A percentile compares a stretch with the other conserved stretches of the same genome.
Evolutionary conservation across 1,140 invertebrate species (phyloP).

Genomic region (Macrocentrus cingulum): DNA sequence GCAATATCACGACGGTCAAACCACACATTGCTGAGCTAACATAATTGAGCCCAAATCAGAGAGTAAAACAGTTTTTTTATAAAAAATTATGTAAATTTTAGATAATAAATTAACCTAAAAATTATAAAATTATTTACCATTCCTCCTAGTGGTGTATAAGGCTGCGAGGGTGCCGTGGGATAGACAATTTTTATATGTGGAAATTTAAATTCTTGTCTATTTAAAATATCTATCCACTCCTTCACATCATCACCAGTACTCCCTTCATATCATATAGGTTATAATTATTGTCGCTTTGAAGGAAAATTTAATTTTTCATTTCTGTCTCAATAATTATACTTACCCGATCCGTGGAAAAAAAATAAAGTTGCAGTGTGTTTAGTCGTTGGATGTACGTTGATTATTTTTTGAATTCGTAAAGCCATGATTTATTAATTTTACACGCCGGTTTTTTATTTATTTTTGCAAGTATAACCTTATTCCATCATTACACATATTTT

Average conservation of each 20-base stretch:
- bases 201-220: constrained; percentile 64
- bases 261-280: too few relatives aligned
- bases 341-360: constrained; percentile 68
- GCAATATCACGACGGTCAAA: constrained; percentile 67
- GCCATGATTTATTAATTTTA: not conserved
- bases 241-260: constrained; percentile 64
- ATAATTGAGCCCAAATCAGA: too few relatives aligned
- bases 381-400: constrained; percentile 43
- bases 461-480: not conserved
- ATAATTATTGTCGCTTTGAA: constrained; percentile 51
- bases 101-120: not conserved
- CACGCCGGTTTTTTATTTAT: not conserved
- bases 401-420: constrained; percentile 27
- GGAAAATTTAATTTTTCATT: constrained; percentile 5
- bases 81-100: too few relatives aligned
- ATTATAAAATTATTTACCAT: constrained; percentile 44
- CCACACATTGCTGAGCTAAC: constrained; percentile 67
- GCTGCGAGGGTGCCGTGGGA: constrained; percentile 69
- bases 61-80: too few relatives aligned
- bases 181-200: constrained; percentile 71
- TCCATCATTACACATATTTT: too few relatives aligned
- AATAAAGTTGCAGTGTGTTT: constrained; percentile 61
- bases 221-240: constrained; percentile 66
- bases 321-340: constrained; percentile 1
- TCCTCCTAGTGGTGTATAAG: constrained; percentile 67